Conservation (phyloP, 2,113 vertebrate genomes). For the Malurus cyaneus region DNA sequence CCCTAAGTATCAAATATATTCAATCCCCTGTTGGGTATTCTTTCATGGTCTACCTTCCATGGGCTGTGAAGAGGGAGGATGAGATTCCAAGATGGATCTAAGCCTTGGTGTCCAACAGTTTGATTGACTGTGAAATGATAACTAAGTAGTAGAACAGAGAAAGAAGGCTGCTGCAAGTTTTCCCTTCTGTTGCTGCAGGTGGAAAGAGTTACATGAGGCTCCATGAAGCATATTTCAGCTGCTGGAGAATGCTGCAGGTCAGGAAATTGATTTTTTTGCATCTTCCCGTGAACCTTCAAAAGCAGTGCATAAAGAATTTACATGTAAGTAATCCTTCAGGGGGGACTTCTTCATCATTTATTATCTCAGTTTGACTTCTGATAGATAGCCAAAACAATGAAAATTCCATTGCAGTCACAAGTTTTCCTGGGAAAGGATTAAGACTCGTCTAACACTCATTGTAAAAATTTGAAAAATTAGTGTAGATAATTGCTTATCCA, state of each 20-base stretch:
- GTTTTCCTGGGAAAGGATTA: background rate
- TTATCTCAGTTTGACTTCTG: background rate
- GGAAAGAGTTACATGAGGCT: background rate
- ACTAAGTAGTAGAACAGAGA: background rate
- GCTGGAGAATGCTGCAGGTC: background rate
- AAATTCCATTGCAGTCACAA: background rate
- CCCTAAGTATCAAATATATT: background rate
- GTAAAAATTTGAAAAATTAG: slow-evolving; percentile 13
- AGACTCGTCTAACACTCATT: background rate
- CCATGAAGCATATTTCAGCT: background rate
- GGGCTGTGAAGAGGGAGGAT: background rate
- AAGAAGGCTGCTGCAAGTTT: background rate
- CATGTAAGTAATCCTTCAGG: background rate
- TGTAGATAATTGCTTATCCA: background rate
- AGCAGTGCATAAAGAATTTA: background rate
- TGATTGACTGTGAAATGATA: background rate
- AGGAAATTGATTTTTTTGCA: background rate
- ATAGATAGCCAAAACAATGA: background rate
- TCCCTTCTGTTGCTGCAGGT: background rate
- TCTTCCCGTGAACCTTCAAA: background rate
- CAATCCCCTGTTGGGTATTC: background rate
- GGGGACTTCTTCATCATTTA: background rate
- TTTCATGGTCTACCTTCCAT: background rate
- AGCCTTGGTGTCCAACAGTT: background rate
- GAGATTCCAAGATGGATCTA: background rate